Evolutionary conservation across 2,113 vertebrate species (phyloP).

Genomic region (Albula glossodonta): DNA sequence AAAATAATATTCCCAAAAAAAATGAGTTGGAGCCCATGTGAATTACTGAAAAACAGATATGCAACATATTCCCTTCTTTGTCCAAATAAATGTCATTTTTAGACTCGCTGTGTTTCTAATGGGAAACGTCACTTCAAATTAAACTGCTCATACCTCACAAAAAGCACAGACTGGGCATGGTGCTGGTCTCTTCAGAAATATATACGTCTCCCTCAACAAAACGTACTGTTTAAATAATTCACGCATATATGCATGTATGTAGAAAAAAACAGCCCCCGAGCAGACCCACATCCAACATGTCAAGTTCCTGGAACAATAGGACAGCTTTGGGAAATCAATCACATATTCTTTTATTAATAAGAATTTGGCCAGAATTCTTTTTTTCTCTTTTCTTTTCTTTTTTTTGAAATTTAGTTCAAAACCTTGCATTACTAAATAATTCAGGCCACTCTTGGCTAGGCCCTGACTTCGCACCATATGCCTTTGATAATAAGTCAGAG

Average conservation of each 20-base stretch:
- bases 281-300: conserved; percentile 38
- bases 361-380: conserved; percentile 72
- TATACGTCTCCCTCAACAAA: conserved; percentile 32
- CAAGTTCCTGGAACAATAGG: conserved; percentile 49
- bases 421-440: conserved; percentile 72
- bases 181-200: conserved; percentile 47
- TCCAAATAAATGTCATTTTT: neutral
- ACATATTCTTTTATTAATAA: conserved; percentile 78
- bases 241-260: conserved; percentile 29
- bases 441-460: conserved; percentile 76
- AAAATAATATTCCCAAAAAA: neutral
- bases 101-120: neutral
- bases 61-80: neutral
- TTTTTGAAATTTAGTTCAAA: conserved; percentile 63
- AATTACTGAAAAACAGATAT: neutral
- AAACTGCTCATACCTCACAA: conserved; percentile 25
- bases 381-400: conserved; percentile 51
- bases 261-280: conserved; percentile 42
- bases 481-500: conserved; percentile 72
- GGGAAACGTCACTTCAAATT: conserved; percentile 23
- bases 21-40: neutral
- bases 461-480: conserved; percentile 74
- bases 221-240: conserved; percentile 35
- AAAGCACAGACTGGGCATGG: conserved; percentile 52
- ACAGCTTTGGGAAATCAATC: conserved; percentile 69